Conservation (phyloP, 2,797 vertebrate species). For the Heliangelus exortis region DNA sequence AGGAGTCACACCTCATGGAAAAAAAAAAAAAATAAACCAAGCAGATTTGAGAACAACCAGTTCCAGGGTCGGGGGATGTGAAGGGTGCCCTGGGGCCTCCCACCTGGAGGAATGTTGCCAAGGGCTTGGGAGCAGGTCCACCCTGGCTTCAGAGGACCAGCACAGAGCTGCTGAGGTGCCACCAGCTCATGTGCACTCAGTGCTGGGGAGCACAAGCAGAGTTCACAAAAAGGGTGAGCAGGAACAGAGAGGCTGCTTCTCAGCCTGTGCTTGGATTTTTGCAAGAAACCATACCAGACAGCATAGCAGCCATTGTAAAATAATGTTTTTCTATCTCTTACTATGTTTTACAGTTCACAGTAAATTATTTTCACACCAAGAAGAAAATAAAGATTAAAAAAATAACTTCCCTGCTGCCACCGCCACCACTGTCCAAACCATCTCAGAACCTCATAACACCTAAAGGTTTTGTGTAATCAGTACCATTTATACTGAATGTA, state of each 20-base stretch:
- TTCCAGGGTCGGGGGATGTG: neutral
- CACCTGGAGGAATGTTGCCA: neutral
- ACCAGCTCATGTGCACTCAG: fast-evolving
- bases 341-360: neutral
- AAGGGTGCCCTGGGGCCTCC: neutral
- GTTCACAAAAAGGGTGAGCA: neutral
- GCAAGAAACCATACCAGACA: neutral
- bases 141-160: neutral
- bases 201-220: fast-evolving
- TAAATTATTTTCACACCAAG: neutral
- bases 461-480: neutral
- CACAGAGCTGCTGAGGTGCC: neutral
- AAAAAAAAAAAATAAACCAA: neutral
- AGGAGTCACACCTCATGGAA: slow-evolving; percentile 36
- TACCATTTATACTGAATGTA: neutral
- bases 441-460: neutral
- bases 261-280: neutral
- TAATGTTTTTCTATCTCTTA: neutral
- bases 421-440: neutral
- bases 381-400: neutral
- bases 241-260: neutral
- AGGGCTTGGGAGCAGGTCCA: neutral
- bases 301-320: neutral
- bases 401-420: fast-evolving
- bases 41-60: neutral